Conservation (phyloP, 2,113 vertebrate species). For the Antidorcas marsupialis region DNA sequence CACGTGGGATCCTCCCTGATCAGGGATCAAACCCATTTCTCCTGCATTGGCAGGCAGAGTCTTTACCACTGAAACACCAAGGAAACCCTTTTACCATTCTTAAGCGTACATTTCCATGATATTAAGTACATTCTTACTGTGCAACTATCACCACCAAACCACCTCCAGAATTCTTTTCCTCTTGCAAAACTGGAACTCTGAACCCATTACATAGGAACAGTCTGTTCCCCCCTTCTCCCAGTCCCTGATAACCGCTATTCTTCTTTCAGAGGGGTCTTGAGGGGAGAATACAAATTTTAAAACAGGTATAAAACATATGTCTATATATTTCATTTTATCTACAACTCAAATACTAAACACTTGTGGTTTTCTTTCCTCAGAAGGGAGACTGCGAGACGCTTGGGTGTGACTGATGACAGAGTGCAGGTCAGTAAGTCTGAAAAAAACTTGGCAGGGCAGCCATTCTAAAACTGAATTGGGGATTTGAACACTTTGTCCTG, state of each 20-base stretch:
- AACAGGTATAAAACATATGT: not conserved
- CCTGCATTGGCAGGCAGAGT: not conserved
- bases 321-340: not conserved
- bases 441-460: not conserved
- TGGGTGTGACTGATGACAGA: not conserved
- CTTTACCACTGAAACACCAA: not conserved
- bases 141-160: not conserved
- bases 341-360: not conserved
- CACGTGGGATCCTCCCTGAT: not conserved
- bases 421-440: constrained; percentile 40
- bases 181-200: not conserved
- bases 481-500: not conserved
- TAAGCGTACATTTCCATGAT: not conserved
- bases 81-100: not conserved
- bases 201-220: not conserved
- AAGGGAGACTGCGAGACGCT: not conserved
- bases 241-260: not conserved
- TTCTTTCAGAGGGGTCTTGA: not conserved
- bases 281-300: not conserved
- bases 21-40: not conserved
- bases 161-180: not conserved
- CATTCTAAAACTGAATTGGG: not conserved
- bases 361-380: constrained; percentile 28
- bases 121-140: not conserved
- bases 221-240: not conserved